phyloP scores from a whole-genome alignment of 2,113 vertebrate genomes.

The Ciconia maguari region DNA sequence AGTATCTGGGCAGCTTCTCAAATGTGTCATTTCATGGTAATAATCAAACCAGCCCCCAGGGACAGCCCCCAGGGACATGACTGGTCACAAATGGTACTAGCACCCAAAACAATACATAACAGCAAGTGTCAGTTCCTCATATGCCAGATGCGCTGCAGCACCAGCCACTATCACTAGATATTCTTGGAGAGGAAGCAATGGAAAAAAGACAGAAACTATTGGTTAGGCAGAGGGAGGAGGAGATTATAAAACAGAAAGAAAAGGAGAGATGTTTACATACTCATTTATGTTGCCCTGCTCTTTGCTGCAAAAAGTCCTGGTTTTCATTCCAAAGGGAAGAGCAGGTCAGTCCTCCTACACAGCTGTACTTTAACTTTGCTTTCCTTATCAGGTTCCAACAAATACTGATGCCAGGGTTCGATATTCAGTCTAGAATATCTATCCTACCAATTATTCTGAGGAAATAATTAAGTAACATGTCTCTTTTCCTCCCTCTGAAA shows the following conservation, averaged over 20 bases:
- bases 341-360: background rate
- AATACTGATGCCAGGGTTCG: background rate
- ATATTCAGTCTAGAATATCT: background rate
- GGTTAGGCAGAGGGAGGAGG: background rate
- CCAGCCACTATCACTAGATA: background rate
- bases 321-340: background rate
- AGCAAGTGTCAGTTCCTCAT: background rate
- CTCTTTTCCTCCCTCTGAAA: background rate
- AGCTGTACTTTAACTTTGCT: background rate
- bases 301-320: background rate
- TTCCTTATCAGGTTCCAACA: background rate
- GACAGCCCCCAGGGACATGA: background rate
- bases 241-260: background rate
- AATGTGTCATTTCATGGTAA: background rate
- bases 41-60: background rate
- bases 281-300: background rate
- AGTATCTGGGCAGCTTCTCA: background rate
- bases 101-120: background rate
- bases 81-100: background rate
- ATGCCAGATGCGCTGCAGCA: background rate
- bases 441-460: background rate
- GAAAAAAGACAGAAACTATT: background rate
- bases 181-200: background rate
- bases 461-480: background rate
- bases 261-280: background rate